phyloP scores from a whole-genome alignment of 2,888 invertebrate species.

The Entomobrya proxima region DNA sequence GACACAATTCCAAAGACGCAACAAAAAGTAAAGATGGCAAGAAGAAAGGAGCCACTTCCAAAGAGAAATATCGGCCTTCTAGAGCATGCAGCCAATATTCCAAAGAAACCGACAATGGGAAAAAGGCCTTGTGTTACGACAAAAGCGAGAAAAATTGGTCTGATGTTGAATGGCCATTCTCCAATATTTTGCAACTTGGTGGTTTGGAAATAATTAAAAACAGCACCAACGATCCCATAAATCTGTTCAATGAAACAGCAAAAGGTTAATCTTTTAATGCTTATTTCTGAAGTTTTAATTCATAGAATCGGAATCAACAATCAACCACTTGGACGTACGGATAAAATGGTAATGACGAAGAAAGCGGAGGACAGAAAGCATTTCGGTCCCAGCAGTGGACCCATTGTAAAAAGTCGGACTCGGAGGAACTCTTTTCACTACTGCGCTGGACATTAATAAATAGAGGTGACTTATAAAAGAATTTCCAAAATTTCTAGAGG shows the following conservation, averaged over 20 bases:
- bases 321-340: constrained; percentile 31
- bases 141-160: constrained; percentile 23
- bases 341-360: constrained; percentile 40
- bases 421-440: too few species aligned
- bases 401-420: too few species aligned
- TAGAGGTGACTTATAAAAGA: too few species aligned
- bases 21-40: constrained; percentile 48
- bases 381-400: constrained; percentile 20
- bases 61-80: constrained; percentile 27
- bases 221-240: constrained; percentile 47
- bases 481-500: too few species aligned
- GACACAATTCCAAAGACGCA: constrained; percentile 45
- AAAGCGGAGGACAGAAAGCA: constrained; percentile 39
- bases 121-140: constrained; percentile 33
- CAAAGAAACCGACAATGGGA: constrained; percentile 28
- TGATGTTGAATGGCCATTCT: constrained; percentile 57
- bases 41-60: constrained; percentile 50
- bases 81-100: constrained; percentile 8
- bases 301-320: too few species aligned
- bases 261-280: background rate
- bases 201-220: constrained; percentile 32
- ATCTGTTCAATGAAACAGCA: background rate
- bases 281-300: background rate
- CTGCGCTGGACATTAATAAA: too few species aligned
- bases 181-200: constrained; percentile 21